Base-by-base conservation (phyloP, 2,113 vertebrate genomes). In the Tachycineta bicolor region DNA sequence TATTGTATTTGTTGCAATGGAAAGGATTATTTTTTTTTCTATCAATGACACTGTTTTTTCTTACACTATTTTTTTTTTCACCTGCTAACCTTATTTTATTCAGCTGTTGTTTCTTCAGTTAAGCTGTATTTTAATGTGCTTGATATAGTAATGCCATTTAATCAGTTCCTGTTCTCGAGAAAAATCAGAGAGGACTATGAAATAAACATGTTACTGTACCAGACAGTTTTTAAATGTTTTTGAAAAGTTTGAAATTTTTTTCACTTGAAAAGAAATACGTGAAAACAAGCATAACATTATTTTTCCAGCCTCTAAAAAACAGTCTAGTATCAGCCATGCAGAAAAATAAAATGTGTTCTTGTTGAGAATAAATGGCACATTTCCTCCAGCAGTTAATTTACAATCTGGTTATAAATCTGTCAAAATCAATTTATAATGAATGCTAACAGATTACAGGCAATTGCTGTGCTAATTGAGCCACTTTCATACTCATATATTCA, bases 351-450 rank as follows among this genome's bases (percentile, higher is more conserved):
- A 90, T 43, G 71, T 88, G 71, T 49, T 94, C 82, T 76, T 47
- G 44, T 73, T 89, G 75, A 92, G 87, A 86, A 87, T 91, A 94
- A 92, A 85, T 90, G 87, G 46, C 76, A 93, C 62, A 73, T 93
- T 96, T 88, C 59, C 55, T 75, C 46, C 76, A 91, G 84, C 46
- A 95, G 81, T 75, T 96, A 94, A 94, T 94, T 94, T 90, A 89
- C 87, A 89, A 82, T 90, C 75, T 91, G 83, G 82, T 78, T 90
- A 95, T 88, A 93, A 93, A 92, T 87, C 93, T 95, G 91, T 93
- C 92, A 95, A 87, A 95, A 93, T 82, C 34, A 90, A 93, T 75
- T 89, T 94, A 85, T 83, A 93, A 89, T 85, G 89, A 85, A 91
- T 87, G 50, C 43, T 91, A 81, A 91, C 58, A 89, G 37, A 83